Conservation (phyloP, 1,140 invertebrate species). For the Psilanteris sp. region DNA sequence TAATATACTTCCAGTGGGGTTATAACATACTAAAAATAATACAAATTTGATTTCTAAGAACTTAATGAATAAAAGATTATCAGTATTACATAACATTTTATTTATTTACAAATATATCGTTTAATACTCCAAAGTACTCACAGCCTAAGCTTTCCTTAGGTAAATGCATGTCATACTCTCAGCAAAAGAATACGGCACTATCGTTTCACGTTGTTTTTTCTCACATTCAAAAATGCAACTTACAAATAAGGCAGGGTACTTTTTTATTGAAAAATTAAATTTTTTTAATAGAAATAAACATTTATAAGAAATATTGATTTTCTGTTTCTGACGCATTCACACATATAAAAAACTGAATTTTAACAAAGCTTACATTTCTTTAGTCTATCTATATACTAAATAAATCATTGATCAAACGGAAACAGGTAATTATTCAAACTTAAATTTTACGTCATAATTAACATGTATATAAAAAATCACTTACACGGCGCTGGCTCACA, state of each 20-base stretch:
- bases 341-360: constrained; percentile 20
- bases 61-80: too few relatives aligned
- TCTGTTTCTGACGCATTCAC: neutral
- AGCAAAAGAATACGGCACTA: constrained; percentile 45
- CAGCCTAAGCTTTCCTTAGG: constrained; percentile 78
- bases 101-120: constrained; percentile 79
- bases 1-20: too few relatives aligned
- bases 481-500: constrained; percentile 26
- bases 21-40: too few relatives aligned
- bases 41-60: too few relatives aligned
- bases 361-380: constrained; percentile 45
- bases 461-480: constrained; percentile 40
- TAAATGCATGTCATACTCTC: constrained; percentile 72
- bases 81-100: constrained; percentile 73
- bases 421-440: constrained; percentile 23
- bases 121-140: constrained; percentile 78
- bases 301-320: neutral
- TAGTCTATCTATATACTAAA: constrained; percentile 36
- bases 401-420: constrained; percentile 43
- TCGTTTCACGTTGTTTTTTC: constrained; percentile 36
- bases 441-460: constrained; percentile 36
- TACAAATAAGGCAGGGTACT: constrained; percentile 58
- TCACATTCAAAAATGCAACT: constrained; percentile 24
- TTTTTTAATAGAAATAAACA: constrained; percentile 5
- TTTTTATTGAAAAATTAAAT: constrained; percentile 35